phyloP scores from a whole-genome alignment of 2,797 vertebrate genomes.

The Pogonophryne albipinna region DNA sequence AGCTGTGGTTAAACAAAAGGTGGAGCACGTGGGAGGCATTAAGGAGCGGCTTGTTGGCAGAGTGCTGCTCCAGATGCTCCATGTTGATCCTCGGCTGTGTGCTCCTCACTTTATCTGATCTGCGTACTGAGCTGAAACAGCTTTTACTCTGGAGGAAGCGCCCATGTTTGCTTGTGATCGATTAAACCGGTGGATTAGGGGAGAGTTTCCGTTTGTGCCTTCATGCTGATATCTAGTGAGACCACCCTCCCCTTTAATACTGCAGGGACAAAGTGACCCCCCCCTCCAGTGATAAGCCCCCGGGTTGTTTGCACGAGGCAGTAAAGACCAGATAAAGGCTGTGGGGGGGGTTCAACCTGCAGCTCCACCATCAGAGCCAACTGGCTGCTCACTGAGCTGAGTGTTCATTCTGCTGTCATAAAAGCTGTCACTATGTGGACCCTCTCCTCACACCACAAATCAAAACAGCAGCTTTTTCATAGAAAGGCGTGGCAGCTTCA shows the following conservation, averaged over 20 bases:
- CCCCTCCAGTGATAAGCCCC: slow-evolving; percentile 36
- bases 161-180: slow-evolving; percentile 61
- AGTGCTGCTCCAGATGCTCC: slow-evolving; percentile 32
- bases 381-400: slow-evolving; percentile 32
- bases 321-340: slow-evolving; percentile 73
- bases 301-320: slow-evolving; percentile 67
- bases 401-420: slow-evolving; percentile 44
- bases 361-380: slow-evolving; percentile 56
- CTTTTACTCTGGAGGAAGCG: slow-evolving; percentile 39
- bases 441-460: background rate
- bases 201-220: slow-evolving; percentile 31
- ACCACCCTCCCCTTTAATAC: background rate
- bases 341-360: slow-evolving; percentile 26
- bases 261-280: background rate
- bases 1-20: slow-evolving; percentile 37
- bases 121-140: slow-evolving; percentile 34
- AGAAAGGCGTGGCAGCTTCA: slow-evolving; percentile 1
- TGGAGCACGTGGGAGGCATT: slow-evolving; percentile 9
- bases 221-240: slow-evolving; percentile 24
- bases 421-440: slow-evolving; percentile 60
- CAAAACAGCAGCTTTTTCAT: slow-evolving; percentile 9
- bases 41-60: slow-evolving; percentile 13
- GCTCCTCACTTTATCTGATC: slow-evolving; percentile 26
- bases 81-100: slow-evolving; percentile 9
- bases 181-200: slow-evolving; percentile 41